Percentiles rank a stretch among this genome's conserved stretches.
These are phyloP conservation scores for Emydura subglobosa DNA, from an alignment of 2,113 vertebrate genomes.

Conservation along the genomic window DNA sequence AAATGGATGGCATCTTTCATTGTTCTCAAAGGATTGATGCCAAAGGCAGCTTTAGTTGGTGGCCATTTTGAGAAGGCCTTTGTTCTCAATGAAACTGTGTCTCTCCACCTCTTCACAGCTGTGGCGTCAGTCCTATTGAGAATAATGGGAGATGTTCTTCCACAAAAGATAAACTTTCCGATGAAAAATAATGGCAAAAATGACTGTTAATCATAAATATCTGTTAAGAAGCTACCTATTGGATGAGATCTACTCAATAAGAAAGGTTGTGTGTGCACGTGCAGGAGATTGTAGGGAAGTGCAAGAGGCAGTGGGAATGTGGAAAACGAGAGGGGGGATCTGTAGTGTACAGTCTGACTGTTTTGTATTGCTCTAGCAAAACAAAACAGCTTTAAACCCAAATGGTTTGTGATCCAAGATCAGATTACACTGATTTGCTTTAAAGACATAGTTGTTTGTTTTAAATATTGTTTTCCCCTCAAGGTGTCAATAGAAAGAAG, in stretches of 20 bases:
- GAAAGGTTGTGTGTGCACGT: neutral
- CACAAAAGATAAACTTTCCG: accelerated
- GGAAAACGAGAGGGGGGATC: neutral
- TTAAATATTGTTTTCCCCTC: slow-evolving; percentile 68
- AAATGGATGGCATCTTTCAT: accelerated
- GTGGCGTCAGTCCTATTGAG: neutral
- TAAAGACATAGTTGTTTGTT: slow-evolving; percentile 33
- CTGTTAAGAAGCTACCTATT: neutral
- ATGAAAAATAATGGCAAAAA: neutral
- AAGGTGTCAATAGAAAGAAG: slow-evolving; percentile 73
- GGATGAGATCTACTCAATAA: neutral
- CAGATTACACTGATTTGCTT: neutral
- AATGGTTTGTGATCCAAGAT: neutral
- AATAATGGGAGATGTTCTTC: neutral
- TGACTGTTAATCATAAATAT: accelerated
- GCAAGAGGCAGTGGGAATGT: neutral
- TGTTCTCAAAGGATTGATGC: neutral
- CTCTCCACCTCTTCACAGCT: neutral
- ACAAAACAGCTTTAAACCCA: neutral
- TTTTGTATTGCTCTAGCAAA: neutral
- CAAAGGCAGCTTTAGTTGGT: accelerated
- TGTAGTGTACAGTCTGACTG: neutral
- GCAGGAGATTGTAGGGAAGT: neutral
- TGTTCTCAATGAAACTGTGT: neutral
- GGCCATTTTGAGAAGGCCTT: neutral